Evolutionary conservation across 53 echinoderm and acorn worm genomes (phyloP).

Genomic region (Antedon mediterranea): DNA sequence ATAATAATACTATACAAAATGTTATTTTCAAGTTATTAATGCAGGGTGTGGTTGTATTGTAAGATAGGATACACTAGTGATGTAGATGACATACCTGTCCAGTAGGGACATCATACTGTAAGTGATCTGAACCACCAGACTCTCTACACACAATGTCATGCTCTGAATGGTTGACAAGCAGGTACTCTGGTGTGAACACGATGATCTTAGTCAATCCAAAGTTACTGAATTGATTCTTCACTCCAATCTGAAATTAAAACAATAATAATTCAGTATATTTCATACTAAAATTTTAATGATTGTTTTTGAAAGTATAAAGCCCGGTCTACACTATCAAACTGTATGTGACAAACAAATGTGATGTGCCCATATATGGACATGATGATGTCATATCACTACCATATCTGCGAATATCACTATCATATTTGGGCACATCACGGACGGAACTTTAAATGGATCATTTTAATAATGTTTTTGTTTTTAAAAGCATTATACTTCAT

Average conservation of each 20-base stretch:
- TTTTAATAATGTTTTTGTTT: no score
- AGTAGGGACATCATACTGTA: conserved; percentile 27
- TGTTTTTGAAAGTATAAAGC: not conserved
- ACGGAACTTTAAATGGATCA: no score
- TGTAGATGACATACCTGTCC: conserved; percentile 24
- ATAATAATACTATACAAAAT: no score
- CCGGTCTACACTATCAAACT: no score
- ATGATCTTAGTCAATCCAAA: conserved; percentile 91
- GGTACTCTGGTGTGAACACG: conserved; percentile 76
- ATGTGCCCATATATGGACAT: no score
- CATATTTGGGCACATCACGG: no score
- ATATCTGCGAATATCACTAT: no score
- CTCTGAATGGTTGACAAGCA: conserved; percentile 78
- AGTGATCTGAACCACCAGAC: conserved; percentile 15
- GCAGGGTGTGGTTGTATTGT: not conserved
- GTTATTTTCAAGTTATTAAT: no score
- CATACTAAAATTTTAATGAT: not conserved
- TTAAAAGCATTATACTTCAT: no score
- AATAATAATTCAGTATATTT: not conserved
- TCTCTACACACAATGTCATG: conserved; percentile 63
- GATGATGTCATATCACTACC: no score
- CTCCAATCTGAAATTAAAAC: conserved; percentile 46
- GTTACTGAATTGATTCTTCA: conserved; percentile 87
- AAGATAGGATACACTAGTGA: not conserved
- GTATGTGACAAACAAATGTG: no score